Percentiles rank a stretch among this genome's conserved stretches.
These are phyloP conservation scores for Atherinosoma microstoma DNA, from an alignment of 2,797 vertebrate species.

Conservation along the genomic window DNA sequence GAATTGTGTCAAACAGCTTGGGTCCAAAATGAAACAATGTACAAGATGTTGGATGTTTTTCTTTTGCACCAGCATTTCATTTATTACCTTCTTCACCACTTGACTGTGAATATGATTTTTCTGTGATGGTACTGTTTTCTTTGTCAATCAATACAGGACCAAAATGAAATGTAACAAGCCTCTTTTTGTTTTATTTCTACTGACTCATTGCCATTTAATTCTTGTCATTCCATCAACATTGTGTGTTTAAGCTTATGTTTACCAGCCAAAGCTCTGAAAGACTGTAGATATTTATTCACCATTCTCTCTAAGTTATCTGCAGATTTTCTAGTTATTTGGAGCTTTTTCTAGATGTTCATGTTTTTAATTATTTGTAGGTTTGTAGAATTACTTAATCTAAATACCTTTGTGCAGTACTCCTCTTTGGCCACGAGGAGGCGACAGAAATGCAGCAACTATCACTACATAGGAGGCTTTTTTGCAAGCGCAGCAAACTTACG, in stretches of 20 bases:
- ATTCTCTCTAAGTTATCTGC: neutral
- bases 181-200: conserved; percentile 38
- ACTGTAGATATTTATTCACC: neutral
- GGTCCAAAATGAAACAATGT: neutral
- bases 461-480: neutral
- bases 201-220: neutral
- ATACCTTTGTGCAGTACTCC: neutral
- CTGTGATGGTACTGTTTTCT: conserved; percentile 52
- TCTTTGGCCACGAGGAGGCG: conserved; percentile 42
- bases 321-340: neutral
- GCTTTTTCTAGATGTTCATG: neutral
- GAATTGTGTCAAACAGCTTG: too few relatives aligned
- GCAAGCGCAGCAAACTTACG: neutral
- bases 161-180: conserved; percentile 24
- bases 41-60: neutral
- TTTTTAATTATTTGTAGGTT: neutral
- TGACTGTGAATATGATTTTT: conserved; percentile 69
- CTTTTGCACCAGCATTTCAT: conserved; percentile 56
- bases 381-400: neutral
- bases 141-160: conserved; percentile 67
- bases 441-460: conserved; percentile 7
- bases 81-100: conserved; percentile 31
- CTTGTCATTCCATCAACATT: neutral
- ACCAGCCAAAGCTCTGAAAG: neutral
- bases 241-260: neutral